A percentile compares a stretch with the other conserved stretches of the same genome.
These are phyloP conservation scores for Pseudoatta argentina DNA, from an alignment of 1,140 invertebrate species.

Conservation along the genomic window DNA sequence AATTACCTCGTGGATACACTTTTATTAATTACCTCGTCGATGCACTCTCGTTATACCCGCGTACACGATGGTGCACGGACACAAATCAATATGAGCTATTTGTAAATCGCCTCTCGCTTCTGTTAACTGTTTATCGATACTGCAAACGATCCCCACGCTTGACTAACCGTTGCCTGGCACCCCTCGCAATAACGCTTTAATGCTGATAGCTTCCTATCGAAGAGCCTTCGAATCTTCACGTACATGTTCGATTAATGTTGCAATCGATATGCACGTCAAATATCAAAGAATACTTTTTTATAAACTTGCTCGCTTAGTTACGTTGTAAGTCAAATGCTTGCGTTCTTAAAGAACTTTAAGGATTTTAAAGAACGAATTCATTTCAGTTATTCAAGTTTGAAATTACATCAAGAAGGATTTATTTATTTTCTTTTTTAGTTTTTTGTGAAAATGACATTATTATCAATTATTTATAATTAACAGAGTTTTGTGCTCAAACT, in stretches of 20 bases:
- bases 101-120: constrained; percentile 76
- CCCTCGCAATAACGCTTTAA: constrained; percentile 63
- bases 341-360: not conserved
- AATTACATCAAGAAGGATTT: not conserved
- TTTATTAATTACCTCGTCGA: constrained; percentile 56
- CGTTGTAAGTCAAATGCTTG: not conserved
- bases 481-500: not conserved
- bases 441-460: constrained; percentile 1
- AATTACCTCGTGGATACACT: constrained; percentile 47
- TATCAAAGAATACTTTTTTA: constrained; percentile 22
- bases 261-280: constrained; percentile 39
- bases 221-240: constrained; percentile 28
- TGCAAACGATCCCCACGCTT: constrained; percentile 63
- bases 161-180: constrained; percentile 42
- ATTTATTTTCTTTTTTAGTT: not conserved
- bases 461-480: constrained; percentile 19
- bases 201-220: constrained; percentile 66
- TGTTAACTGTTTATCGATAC: constrained; percentile 75
- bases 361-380: not conserved
- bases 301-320: not conserved
- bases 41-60: constrained; percentile 11
- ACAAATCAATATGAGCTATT: constrained; percentile 78
- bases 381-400: not conserved
- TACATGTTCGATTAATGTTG: constrained; percentile 15
- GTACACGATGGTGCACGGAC: constrained; percentile 28